Evolutionary conservation across 1,140 invertebrate genomes (phyloP).

Genomic region (Atta texana): DNA sequence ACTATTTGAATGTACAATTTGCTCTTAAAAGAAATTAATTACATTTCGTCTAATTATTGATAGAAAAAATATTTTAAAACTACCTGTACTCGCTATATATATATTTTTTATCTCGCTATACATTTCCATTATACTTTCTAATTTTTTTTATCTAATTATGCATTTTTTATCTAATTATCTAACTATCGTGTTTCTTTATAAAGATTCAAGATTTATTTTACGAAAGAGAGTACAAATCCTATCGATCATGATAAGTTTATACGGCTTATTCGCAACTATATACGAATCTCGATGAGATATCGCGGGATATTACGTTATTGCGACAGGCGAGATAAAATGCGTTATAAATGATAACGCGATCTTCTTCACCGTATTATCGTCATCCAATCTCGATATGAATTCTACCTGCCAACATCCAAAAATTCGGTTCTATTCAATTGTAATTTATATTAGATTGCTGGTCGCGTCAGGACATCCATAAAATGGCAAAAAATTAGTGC

Average conservation of each 20-base stretch:
- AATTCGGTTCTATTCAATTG: conserved; percentile 28
- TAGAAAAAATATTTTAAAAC: background rate
- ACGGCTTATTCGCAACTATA: background rate
- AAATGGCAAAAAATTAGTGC: conserved; percentile 8
- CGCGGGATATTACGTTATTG: background rate
- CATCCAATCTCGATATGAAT: conserved; percentile 5
- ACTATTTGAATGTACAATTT: background rate
- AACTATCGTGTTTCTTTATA: background rate
- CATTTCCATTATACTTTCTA: background rate
- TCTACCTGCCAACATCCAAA: background rate
- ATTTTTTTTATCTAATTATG: background rate
- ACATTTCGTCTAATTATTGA: background rate
- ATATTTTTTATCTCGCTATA: background rate
- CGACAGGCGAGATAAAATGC: background rate
- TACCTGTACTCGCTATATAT: background rate
- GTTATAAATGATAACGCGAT: conserved; percentile 14
- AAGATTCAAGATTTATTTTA: background rate
- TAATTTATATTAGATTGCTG: conserved; percentile 23
- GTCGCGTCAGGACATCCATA: background rate
- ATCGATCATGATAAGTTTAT: background rate
- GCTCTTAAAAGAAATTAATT: background rate
- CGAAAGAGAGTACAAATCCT: background rate
- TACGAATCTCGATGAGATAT: background rate
- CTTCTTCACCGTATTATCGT: conserved; percentile 1
- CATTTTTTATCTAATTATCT: background rate